Evolutionary conservation across 1,140 invertebrate genomes (phyloP), one percentile per base, ranked within the genome.

Genomic region (Drosophila dunni): DNA sequence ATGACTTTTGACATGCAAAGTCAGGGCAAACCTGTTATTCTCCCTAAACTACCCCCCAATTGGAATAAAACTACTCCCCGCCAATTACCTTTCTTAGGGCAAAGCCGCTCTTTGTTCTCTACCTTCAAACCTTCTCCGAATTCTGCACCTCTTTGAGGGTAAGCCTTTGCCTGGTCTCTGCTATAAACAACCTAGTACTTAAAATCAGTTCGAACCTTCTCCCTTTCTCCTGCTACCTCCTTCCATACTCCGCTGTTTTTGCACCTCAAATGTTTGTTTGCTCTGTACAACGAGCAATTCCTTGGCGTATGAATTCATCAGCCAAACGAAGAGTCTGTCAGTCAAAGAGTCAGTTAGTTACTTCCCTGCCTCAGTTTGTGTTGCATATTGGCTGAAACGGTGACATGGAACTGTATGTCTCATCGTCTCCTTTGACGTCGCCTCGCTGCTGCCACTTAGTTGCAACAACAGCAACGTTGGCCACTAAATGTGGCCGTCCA

Each of bases 1-100:
- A 83, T 86, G 83, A 74, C 83, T 86, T 86, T 71, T 86, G 84
- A 83, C 83, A 89, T 89, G 83, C 82, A 79, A 78, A 64, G 65
- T 65, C 57, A 45, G 17, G 38, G 4, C 38, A 42, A 13, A 42
- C n/a, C 40, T 13, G 13, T 6, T 42, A 20, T 20, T 20, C 17
- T 20, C 17, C 17, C 17, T 20, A 20, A 20, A 1, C 17, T 20
- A 20, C n/a, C 0, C 24, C 24, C 6, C 24, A 6, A 0, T 2
- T 4, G 24, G 24, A 5, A 6, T 29, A 29, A 29, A 29, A 29
- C 24, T 29, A 29, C 24, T 29, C 24, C 4, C 1, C 24, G 24
- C 24, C 6, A 29, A 29, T 6, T 29, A 29, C 4, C 24, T 29
- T 29, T 29, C 24, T 29, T 6, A 29, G 24, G 6, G 24, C 1